Conservation (phyloP, 1,140 invertebrate species). For the Drosophila mojavensis region DNA sequence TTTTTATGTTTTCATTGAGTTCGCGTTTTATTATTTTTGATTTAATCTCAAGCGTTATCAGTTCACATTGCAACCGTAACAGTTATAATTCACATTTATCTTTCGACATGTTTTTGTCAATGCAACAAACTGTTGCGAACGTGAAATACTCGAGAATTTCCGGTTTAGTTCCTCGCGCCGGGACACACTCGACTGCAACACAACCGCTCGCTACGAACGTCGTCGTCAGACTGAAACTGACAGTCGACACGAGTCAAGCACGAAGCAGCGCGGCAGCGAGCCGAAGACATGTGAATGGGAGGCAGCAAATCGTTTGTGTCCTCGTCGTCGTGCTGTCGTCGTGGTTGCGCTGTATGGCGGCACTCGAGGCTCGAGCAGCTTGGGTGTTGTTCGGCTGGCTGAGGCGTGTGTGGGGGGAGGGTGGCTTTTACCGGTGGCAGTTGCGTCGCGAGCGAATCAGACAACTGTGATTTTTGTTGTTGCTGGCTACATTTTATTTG, state of each 20-base stretch:
- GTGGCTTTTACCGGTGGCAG: slow-evolving; percentile 47
- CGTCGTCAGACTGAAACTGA: slow-evolving; percentile 66
- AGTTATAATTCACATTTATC: too few species aligned
- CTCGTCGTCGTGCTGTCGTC: slow-evolving; percentile 14
- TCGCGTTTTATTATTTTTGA: background rate
- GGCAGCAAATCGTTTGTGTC: slow-evolving; percentile 64
- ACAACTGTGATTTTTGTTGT: slow-evolving; percentile 84
- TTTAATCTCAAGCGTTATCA: background rate
- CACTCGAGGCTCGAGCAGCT: slow-evolving; percentile 20
- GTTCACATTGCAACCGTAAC: too few species aligned
- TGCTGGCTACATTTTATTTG: slow-evolving; percentile 75
- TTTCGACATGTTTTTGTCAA: background rate
- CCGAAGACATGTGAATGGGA: slow-evolving; percentile 51
- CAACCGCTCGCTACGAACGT: slow-evolving; percentile 68
- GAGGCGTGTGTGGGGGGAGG: slow-evolving; percentile 9
- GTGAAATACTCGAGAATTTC: slow-evolving; percentile 19
- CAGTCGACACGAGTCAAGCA: slow-evolving; percentile 19
- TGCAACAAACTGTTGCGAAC: slow-evolving; percentile 19
- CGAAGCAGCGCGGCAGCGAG: slow-evolving; percentile 41
- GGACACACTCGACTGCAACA: background rate
- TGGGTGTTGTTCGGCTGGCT: slow-evolving; percentile 19
- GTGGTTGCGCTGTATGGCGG: slow-evolving; percentile 3
- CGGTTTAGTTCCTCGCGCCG: background rate
- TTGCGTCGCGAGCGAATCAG: slow-evolving; percentile 81
- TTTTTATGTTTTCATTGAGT: too few species aligned